These are phyloP conservation scores for Pachypanchax playfairii DNA, from an alignment of 2,113 vertebrate genomes.

Conservation along the genomic window DNA sequence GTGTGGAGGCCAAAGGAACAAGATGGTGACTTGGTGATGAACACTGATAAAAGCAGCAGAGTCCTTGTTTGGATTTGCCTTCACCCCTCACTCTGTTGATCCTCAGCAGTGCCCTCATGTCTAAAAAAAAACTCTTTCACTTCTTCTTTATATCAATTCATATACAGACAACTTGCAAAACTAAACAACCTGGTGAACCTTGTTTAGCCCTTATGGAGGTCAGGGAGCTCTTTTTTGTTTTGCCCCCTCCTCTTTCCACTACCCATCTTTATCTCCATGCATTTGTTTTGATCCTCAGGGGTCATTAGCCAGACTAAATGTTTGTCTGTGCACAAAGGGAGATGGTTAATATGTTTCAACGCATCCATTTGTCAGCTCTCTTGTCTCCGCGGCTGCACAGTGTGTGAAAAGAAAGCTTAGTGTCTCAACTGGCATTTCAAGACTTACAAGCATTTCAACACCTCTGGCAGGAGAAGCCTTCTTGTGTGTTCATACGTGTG, in stretches of 20 bases:
- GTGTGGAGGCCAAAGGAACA: slow-evolving; percentile 32
- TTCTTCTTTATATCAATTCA: slow-evolving; percentile 42
- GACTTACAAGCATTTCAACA: slow-evolving; percentile 78
- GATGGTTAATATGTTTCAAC: slow-evolving; percentile 83
- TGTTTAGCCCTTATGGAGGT: slow-evolving; percentile 63
- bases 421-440: slow-evolving; percentile 74
- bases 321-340: slow-evolving; percentile 78
- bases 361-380: slow-evolving; percentile 75
- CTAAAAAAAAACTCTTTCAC: slow-evolving; percentile 14
- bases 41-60: slow-evolving; percentile 45
- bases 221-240: slow-evolving; percentile 60
- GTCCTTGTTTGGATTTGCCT: slow-evolving; percentile 45
- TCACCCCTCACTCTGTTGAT: slow-evolving; percentile 29
- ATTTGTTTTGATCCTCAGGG: slow-evolving; percentile 80
- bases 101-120: slow-evolving; percentile 14
- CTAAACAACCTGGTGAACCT: slow-evolving; percentile 62
- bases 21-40: slow-evolving; percentile 66
- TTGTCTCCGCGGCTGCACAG: slow-evolving; percentile 53
- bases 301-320: slow-evolving; percentile 80
- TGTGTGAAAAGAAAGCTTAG: slow-evolving; percentile 66
- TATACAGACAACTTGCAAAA: slow-evolving; percentile 31
- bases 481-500: slow-evolving; percentile 44
- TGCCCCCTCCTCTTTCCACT: slow-evolving; percentile 41
- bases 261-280: slow-evolving; percentile 68
- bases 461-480: slow-evolving; percentile 69